Percentiles rank a stretch among this genome's conserved stretches.
Conservation (phyloP, 2,797 vertebrate species). For the Sus cebifrons region DNA sequence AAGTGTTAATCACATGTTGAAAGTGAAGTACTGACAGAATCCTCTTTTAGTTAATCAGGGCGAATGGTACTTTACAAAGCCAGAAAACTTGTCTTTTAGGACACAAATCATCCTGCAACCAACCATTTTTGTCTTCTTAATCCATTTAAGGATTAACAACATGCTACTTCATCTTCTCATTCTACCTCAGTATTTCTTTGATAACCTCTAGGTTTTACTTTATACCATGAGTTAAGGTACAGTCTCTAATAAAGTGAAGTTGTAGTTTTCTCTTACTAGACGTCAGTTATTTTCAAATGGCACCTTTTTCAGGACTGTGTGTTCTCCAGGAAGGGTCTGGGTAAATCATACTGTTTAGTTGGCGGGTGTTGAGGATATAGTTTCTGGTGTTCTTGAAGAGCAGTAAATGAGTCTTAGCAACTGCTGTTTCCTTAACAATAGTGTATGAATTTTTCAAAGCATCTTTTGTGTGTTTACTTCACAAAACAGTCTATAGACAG, state of each 20-base stretch:
- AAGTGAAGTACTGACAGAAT: not conserved
- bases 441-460: not conserved
- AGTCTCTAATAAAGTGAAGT: constrained; percentile 39
- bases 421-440: not conserved
- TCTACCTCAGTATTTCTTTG: not conserved
- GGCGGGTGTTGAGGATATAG: not conserved
- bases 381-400: constrained; percentile 4
- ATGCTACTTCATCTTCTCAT: not conserved
- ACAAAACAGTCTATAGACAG: not conserved
- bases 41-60: not conserved
- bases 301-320: not conserved
- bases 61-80: not conserved
- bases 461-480: constrained; percentile 42
- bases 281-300: not conserved
- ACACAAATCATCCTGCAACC: not conserved
- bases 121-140: not conserved
- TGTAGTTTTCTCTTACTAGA: not conserved
- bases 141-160: not conserved
- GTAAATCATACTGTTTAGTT: not conserved
- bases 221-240: not conserved
- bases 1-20: not conserved
- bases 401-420: not conserved
- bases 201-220: not conserved
- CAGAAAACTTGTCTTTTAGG: not conserved
- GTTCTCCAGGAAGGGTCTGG: constrained; percentile 13